Base-by-base conservation (phyloP, 2,113 vertebrate genomes). In the Ondatra zibethicus region DNA sequence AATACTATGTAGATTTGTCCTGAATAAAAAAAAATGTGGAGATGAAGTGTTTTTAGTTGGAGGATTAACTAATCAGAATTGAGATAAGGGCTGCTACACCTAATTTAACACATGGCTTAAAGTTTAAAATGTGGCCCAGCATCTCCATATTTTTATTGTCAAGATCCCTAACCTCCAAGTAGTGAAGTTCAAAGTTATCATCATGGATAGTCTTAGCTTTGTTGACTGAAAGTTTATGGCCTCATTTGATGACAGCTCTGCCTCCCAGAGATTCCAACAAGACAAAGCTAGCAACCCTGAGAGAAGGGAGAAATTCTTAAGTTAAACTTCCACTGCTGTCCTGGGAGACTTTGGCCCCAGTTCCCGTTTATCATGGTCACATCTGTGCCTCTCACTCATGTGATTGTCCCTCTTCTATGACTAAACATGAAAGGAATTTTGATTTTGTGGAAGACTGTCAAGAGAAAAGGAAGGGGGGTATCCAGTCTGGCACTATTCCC, bases 341-440 rank as follows among this genome's bases (percentile, higher is more conserved):
- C 65, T 81, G 89, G 94, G 93, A 94, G 70, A 70, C 82, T 25
- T 52, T 90, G 95, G 75, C 68, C 50, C 75, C n/a, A 61, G 52
- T 80, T 88, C 45, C 5, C 91, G 93, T 94, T 85, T 85, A 93
- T 95, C 89, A 90, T 17, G 63, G 78, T 88, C 86, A 97, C 92
- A 94, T 97, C 70, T 96, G 82, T n/a, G 50, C 84, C 96, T 95
- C 87, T 98, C 39, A 96, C 89, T 96, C 75, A 19, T 55, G 14
- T 81, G 95, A 93, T 80, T 75, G 75, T 86, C 61, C 77, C 92
- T 93, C 70, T 89, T 93, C 94, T 89, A 96, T 98, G 97, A 97
- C 95, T 95, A 55, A 86, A 66, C 94, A 93, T 94, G 89, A 97
- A 97, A 97, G 93, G 96, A 97, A 98, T 97, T 95, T 95, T 91